These are phyloP conservation scores for Eulacestoma nigropectus DNA, from an alignment of 2,113 vertebrate species.

Conservation along the genomic window DNA sequence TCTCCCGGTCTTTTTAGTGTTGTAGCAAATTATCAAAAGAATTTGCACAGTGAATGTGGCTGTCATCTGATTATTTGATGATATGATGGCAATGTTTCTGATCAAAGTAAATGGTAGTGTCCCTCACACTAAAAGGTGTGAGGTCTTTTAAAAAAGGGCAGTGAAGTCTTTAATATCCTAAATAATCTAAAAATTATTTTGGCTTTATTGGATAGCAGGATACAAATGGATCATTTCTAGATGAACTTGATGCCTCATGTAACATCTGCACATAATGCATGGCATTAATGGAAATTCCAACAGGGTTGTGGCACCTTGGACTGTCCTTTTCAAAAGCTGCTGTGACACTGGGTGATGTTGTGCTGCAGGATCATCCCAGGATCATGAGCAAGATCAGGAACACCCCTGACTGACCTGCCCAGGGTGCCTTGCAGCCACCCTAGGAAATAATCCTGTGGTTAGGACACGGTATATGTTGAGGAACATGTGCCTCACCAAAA, in stretches of 20 bases:
- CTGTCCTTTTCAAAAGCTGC: neutral
- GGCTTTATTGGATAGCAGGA: neutral
- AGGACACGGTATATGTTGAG: slow-evolving; percentile 18
- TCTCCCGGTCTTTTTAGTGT: neutral
- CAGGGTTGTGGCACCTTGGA: neutral
- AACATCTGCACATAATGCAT: neutral
- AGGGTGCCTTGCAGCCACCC: neutral
- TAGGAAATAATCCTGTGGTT: slow-evolving; percentile 11
- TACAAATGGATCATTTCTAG: neutral
- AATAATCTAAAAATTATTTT: neutral
- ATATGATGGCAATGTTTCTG: neutral
- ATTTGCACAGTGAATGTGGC: neutral
- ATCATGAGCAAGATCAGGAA: neutral
- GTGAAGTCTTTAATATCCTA: neutral
- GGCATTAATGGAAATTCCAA: neutral
- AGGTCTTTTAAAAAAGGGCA: neutral
- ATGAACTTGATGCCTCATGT: neutral
- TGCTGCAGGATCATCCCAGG: neutral
- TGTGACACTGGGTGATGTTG: neutral
- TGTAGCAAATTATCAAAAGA: neutral
- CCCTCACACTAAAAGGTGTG: no score
- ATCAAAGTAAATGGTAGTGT: neutral
- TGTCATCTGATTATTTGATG: neutral
- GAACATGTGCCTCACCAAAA: neutral
- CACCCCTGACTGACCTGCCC: neutral